Conservation (phyloP, 2,113 vertebrate species). For the Takifugu flavidus region DNA sequence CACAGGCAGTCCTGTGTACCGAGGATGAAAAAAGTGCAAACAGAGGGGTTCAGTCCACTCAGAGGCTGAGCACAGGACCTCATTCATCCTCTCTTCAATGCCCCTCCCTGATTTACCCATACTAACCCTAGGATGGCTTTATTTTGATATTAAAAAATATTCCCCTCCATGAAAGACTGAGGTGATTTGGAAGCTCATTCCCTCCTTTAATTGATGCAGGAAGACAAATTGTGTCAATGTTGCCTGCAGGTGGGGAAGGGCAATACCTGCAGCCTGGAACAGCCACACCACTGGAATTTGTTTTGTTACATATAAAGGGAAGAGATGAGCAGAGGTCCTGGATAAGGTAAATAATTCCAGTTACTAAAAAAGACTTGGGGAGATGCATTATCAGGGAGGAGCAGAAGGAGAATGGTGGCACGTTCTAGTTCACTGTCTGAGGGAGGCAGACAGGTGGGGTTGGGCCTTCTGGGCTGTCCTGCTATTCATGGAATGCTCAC, state of each 20-base stretch:
- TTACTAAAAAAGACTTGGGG: conserved; percentile 2
- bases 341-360: conserved; percentile 13
- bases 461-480: conserved; percentile 25
- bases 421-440: conserved; percentile 1
- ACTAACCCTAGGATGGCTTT: conserved; percentile 62
- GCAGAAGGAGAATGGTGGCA: conserved; percentile 8
- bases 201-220: conserved; percentile 34
- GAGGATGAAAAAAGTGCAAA: conserved; percentile 72
- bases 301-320: conserved; percentile 22
- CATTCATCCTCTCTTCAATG: conserved; percentile 74
- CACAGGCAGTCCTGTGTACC: conserved; percentile 77
- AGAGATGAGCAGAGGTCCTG: conserved; percentile 21
- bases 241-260: conserved; percentile 24
- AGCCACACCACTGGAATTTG: conserved; percentile 23
- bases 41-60: conserved; percentile 78
- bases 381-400: conserved; percentile 20
- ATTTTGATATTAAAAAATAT: conserved; percentile 73
- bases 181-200: conserved; percentile 50
- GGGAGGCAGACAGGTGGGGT: conserved; percentile 20
- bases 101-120: conserved; percentile 56
- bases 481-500: conserved; percentile 71
- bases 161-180: conserved; percentile 36
- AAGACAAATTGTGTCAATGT: conserved; percentile 38
- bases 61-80: conserved; percentile 74
- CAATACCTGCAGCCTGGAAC: conserved; percentile 17